Conservation (phyloP, 2,888 invertebrate genomes). For the Ophioninae sp. region DNA sequence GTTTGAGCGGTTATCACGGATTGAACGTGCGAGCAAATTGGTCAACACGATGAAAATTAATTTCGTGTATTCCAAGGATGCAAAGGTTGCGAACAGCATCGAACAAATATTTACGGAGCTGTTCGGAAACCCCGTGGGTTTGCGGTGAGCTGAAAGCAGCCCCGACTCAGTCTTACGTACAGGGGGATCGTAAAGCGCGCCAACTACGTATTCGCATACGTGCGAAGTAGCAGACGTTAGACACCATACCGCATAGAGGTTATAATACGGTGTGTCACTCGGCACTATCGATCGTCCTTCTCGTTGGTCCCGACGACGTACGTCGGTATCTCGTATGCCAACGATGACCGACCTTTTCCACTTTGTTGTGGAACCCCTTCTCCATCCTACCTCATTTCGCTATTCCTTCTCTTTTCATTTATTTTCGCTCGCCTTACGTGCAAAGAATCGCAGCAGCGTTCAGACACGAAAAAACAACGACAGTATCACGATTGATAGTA, state of each 20-base stretch:
- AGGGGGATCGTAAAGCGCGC: neutral
- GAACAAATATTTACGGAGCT: no score
- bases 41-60: no score
- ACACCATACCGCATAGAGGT: slow-evolving; percentile 12
- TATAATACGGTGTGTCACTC: slow-evolving; percentile 58
- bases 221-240: slow-evolving; percentile 4
- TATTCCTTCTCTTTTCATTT: neutral
- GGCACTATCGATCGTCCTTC: slow-evolving; percentile 59
- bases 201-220: slow-evolving; percentile 3
- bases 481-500: no score
- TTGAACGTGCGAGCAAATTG: no score
- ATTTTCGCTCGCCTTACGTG: slow-evolving; percentile 17
- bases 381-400: neutral
- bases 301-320: slow-evolving; percentile 29
- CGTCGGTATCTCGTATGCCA: slow-evolving; percentile 53
- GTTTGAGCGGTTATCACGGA: no score
- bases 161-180: neutral
- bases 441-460: no score
- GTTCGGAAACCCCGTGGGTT: no score
- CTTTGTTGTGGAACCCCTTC: no score
- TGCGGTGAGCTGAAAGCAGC: neutral
- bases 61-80: no score
- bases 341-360: slow-evolving; percentile 57
- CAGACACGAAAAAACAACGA: neutral
- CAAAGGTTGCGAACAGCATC: no score